Evolutionary conservation across 1,140 invertebrate genomes (phyloP).

Genomic region (Oryzaephilus surinamensis): DNA sequence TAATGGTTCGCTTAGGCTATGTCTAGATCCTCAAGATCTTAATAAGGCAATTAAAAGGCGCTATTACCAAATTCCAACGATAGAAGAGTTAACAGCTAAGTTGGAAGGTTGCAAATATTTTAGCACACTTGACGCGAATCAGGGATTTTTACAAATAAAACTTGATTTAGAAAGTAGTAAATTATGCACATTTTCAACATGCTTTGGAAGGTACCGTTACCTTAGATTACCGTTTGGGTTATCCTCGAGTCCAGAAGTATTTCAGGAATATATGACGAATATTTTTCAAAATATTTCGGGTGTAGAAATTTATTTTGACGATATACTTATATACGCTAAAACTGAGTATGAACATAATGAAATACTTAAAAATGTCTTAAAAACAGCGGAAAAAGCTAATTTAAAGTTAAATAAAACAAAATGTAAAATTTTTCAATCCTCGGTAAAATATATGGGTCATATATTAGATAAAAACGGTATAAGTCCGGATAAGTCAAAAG

Average conservation of each 20-base stretch:
- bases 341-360: background rate
- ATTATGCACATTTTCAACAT: conserved; percentile 15
- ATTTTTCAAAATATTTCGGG: no score
- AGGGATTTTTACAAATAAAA: conserved; percentile 19
- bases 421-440: no score
- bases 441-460: conserved; percentile 34
- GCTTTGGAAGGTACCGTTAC: conserved; percentile 8
- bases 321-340: no score
- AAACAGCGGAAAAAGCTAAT: conserved; percentile 17
- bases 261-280: conserved; percentile 3
- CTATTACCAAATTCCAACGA: conserved; percentile 23
- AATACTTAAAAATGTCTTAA: conserved; percentile 5
- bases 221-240: conserved; percentile 4
- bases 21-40: conserved; percentile 35
- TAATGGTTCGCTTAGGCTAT: conserved; percentile 30
- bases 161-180: conserved; percentile 12
- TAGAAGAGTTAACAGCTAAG: conserved; percentile 23
- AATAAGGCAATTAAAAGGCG: conserved; percentile 34
- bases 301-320: no score
- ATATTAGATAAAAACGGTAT: conserved; percentile 26
- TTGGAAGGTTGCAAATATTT: conserved; percentile 12
- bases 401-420: no score
- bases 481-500: conserved; percentile 18
- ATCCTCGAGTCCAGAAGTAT: conserved; percentile 7
- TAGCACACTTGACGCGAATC: conserved; percentile 18